phyloP scores from a whole-genome alignment of 2,888 invertebrate genomes.

The Torymus texanus region DNA sequence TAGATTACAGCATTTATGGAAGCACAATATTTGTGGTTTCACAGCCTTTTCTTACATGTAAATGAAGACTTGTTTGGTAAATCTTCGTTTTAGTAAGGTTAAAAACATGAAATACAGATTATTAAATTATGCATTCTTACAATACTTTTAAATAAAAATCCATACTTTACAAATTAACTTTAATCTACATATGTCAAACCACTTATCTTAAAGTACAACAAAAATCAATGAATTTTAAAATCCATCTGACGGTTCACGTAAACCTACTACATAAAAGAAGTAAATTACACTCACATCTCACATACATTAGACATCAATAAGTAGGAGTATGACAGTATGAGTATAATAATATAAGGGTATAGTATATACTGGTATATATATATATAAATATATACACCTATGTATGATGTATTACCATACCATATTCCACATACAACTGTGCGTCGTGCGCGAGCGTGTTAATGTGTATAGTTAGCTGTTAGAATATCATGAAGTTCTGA shows the following conservation, averaged over 20 bases:
- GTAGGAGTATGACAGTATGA: no score
- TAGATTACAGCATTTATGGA: slow-evolving; percentile 26
- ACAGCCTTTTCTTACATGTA: slow-evolving; percentile 25
- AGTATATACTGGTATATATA: no score
- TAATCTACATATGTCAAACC: neutral
- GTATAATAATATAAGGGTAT: no score
- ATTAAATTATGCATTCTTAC: slow-evolving; percentile 1
- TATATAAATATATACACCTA: no score
- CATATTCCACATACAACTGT: slow-evolving; percentile 1
- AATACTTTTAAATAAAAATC: slow-evolving; percentile 5
- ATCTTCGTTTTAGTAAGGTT: slow-evolving; percentile 2
- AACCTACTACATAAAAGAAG: no score
- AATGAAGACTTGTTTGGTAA: neutral
- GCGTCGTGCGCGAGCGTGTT: neutral
- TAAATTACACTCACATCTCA: no score
- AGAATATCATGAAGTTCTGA: neutral
- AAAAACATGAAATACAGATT: neutral
- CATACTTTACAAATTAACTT: slow-evolving; percentile 2
- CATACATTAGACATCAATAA: no score
- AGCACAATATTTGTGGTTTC: slow-evolving; percentile 34
- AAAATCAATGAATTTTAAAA: slow-evolving; percentile 35
- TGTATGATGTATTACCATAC: neutral
- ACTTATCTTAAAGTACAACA: neutral
- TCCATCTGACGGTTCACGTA: slow-evolving; percentile 18
- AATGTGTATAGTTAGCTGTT: neutral